Base-by-base conservation (phyloP, 2,113 vertebrate genomes). In the Monopterus albus region DNA sequence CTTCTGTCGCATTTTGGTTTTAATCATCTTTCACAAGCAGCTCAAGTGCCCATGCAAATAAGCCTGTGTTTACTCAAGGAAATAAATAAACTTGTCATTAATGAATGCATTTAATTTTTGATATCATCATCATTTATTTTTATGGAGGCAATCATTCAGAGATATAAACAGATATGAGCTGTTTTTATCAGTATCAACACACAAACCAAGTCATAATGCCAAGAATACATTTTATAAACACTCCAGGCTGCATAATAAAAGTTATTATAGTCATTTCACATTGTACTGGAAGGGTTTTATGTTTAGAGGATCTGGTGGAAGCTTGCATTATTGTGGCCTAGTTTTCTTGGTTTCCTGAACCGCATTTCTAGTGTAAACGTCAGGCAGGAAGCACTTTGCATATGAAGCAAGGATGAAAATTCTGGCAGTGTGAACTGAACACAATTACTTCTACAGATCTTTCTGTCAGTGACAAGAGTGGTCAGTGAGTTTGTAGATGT, bases 381-480 rank as follows among this genome's bases (percentile, higher is more conserved):
- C 53, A 47, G 18, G 29, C 40, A 68, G 42, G 63, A 84, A 78
- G 51, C 15, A 21, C 39, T 94, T 93, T 94, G 89, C 90, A 91
- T 94, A 65, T 61, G 73, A 79, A 76, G 83, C 79, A 87, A 87
- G 85, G 78, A 92, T 83, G 82, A 77, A 92, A 91, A 92, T 90
- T 58, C 42, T 47, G 40, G 10, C 75, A 70, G 71, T 93, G 92
- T 92, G 87, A 91, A 93, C 92, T 59, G 67, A 79, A 86, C 78
- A 78, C 81, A 82, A 84, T 61, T 77, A 6, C 55, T 81, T 81
- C 64, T 65, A 52, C 81, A 65, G 78, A 55, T 49, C 40, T 55
- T 36, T 69, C 63, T 6, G 31, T n/a, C 18, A 65, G 46, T 40
- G 49, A 26, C 55, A 61, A 50, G 60, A 26, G 47, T 12, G 45